phyloP scores from a whole-genome alignment of 2,797 vertebrate genomes.

The Odontamblyopus lacepedii region DNA sequence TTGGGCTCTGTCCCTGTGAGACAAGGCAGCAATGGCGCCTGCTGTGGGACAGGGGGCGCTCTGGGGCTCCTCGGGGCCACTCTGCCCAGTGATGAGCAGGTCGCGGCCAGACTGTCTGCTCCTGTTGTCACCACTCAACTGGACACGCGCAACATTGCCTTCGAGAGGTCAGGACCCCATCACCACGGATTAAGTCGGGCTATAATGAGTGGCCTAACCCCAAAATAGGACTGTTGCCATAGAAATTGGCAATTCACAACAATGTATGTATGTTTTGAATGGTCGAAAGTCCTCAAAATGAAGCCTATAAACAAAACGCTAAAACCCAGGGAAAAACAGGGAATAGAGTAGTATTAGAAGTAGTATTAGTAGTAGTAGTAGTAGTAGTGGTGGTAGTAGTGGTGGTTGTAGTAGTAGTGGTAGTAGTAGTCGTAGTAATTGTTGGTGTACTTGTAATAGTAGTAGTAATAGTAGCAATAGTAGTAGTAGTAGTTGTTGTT shows the following conservation, averaged over 20 bases:
- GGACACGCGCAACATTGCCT: constrained; percentile 95
- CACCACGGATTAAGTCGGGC: not conserved
- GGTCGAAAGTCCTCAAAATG: not conserved
- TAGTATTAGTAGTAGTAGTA: too few species aligned
- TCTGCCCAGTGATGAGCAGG: constrained; percentile 95
- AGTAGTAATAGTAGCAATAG: too few species aligned
- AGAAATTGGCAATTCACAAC: not conserved
- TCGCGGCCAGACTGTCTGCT: constrained; percentile 88
- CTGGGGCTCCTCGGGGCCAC: constrained; percentile 84
- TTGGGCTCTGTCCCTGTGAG: constrained; percentile 64
- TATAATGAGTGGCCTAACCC: not conserved
- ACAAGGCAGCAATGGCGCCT: constrained; percentile 42
- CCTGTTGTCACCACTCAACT: constrained; percentile 95
- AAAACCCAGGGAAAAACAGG: too few species aligned
- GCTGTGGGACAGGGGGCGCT: constrained; percentile 69
- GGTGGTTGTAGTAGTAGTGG: too few species aligned
- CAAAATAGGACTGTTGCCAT: not conserved
- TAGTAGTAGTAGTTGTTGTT: too few species aligned
- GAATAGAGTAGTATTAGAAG: too few species aligned
- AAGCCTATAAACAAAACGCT: not conserved
- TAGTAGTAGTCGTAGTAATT: too few species aligned
- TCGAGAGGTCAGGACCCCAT: constrained; percentile 84
- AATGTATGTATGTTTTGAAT: not conserved
- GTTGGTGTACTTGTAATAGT: too few species aligned
- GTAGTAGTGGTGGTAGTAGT: too few species aligned